A percentile compares a stretch with the other conserved stretches of the same genome.
Evolutionary conservation across 2,888 invertebrate species (phyloP).

Genomic region (Strigamia crassipes): DNA sequence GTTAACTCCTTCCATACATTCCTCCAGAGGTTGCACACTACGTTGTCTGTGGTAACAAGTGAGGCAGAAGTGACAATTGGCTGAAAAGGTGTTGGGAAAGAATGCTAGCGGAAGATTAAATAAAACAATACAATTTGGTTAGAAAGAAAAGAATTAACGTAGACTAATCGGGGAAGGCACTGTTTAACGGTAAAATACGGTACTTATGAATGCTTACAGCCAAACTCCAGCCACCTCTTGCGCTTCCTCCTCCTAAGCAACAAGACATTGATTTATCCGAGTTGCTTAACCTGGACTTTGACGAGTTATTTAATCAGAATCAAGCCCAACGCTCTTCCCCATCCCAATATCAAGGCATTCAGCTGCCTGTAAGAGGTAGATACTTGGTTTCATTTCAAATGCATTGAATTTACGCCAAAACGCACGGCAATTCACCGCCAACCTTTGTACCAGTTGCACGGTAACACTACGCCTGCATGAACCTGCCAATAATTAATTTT

Average conservation of each 20-base stretch:
- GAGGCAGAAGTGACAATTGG: no score
- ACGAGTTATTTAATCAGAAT: conserved; percentile 57
- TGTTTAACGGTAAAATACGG: neutral
- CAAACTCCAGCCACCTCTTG: conserved; percentile 7
- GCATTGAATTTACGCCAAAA: neutral
- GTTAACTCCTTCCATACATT: no score
- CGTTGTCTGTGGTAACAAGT: no score
- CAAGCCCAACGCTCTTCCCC: conserved; percentile 50
- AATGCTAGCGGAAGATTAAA: no score
- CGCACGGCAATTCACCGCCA: no score
- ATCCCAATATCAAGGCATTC: conserved; percentile 51
- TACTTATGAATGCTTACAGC: neutral
- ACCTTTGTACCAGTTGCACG: neutral
- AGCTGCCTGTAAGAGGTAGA: conserved; percentile 53
- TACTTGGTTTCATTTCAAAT: neutral
- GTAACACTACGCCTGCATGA: neutral
- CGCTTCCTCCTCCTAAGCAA: conserved; percentile 39
- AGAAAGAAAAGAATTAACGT: no score
- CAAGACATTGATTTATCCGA: conserved; percentile 53
- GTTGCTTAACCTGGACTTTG: conserved; percentile 57
- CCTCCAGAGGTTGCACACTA: no score
- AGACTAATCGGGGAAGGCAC: no score
- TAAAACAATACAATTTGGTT: no score
- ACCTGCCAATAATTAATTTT: neutral
- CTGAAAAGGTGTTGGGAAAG: no score